Evolutionary conservation across 2,113 vertebrate genomes (phyloP).

Genomic region (Psittacula cyanocephala): DNA sequence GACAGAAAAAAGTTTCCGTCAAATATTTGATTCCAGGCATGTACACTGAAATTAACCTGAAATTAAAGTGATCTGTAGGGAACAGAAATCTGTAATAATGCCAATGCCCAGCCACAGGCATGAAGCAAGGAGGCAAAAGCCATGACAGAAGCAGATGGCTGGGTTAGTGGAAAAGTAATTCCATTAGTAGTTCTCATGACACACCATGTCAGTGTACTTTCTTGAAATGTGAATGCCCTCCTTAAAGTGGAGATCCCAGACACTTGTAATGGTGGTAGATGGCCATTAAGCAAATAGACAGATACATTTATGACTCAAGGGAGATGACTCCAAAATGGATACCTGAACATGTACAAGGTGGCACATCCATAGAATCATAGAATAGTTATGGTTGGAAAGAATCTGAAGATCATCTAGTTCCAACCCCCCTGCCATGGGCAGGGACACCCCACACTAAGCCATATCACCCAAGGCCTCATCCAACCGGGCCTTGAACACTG

Average conservation of each 20-base stretch:
- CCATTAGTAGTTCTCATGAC: neutral
- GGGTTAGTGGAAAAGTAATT: neutral
- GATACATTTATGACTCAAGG: neutral
- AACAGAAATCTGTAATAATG: neutral
- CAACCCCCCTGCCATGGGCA: too few species aligned
- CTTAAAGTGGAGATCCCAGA: neutral
- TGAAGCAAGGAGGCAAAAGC: neutral
- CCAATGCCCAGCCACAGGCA: neutral
- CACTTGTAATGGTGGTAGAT: neutral
- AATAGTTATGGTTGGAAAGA: too few species aligned
- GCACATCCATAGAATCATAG: too few species aligned
- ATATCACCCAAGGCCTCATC: too few species aligned
- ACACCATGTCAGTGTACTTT: neutral
- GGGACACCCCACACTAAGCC: too few species aligned
- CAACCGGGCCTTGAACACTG: too few species aligned
- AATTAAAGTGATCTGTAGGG: neutral
- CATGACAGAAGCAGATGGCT: neutral
- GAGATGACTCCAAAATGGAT: neutral
- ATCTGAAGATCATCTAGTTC: too few species aligned
- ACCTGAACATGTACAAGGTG: neutral
- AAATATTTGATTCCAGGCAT: neutral
- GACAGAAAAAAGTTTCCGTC: neutral
- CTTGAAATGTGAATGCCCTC: neutral
- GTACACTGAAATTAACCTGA: neutral
- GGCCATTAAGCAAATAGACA: neutral